Percentiles rank a stretch among this genome's conserved stretches.
phyloP scores from a whole-genome alignment of 1,140 invertebrate species.

The Caenorhabditis brenneri region DNA sequence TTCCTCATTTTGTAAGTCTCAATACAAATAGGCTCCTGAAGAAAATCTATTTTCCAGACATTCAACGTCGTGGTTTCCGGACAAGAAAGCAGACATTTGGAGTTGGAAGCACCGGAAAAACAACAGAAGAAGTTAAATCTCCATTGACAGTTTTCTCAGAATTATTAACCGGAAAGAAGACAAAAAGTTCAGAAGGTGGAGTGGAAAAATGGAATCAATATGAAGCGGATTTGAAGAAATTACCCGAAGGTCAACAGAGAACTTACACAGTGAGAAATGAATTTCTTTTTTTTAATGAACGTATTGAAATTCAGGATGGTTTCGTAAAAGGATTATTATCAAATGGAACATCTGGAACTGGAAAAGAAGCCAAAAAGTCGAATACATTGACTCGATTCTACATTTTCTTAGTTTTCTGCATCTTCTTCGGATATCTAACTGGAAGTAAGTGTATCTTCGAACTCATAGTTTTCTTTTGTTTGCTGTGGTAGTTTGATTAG shows the following conservation, averaged over 20 bases:
- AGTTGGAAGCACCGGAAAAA: not conserved
- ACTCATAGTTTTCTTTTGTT: not conserved
- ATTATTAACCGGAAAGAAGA: conserved; percentile 14
- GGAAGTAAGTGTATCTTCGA: conserved; percentile 56
- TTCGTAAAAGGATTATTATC: conserved; percentile 57
- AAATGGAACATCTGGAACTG: not conserved
- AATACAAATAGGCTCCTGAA: not conserved
- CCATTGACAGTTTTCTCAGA: conserved; percentile 12
- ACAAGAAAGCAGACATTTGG: conserved; percentile 43
- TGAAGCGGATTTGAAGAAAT: conserved; percentile 56
- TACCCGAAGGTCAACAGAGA: conserved; percentile 56
- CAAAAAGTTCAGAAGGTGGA: not conserved
- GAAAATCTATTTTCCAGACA: conserved; percentile 21
- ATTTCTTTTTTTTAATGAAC: not conserved
- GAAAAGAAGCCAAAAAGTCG: conserved; percentile 41
- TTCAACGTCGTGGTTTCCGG: conserved; percentile 58
- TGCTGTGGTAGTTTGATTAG: too few relatives aligned
- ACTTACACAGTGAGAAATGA: conserved; percentile 46
- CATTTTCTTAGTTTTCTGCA: conserved; percentile 54
- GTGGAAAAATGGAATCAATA: conserved; percentile 49
- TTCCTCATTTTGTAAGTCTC: conserved; percentile 33
- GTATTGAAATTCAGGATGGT: conserved; percentile 61
- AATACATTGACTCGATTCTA: conserved; percentile 57
- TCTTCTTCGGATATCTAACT: conserved; percentile 56
- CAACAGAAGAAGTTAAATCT: not conserved